Evolutionary conservation across 2,888 invertebrate genomes (phyloP), one percentile per base, ranked within the genome.

Genomic region (Ctenicera cuprea): DNA sequence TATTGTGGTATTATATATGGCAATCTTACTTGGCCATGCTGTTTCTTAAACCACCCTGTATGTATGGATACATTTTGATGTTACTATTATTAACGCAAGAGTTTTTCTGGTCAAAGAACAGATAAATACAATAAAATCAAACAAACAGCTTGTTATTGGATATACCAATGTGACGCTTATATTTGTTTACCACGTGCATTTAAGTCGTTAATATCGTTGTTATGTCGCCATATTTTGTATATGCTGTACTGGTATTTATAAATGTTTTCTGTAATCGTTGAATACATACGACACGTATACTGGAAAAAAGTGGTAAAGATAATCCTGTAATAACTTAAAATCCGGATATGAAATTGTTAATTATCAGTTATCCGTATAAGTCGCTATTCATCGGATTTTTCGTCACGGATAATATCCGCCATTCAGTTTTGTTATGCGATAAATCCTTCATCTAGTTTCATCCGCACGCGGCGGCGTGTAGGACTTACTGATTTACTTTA

Each of bases 181-280:
- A 59, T 59, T 54, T 54, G 20, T 54, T 59, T 59, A 59, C 41
- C 59, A 59, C 59, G 59, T 59, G 59, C 22, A n/a, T 59, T 20
- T 37, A 20, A 57, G 37, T 38, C 37, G 57, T 20, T 18, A 41
- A 3, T 22, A 59, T 59, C 33, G 20, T 20, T 37, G 41, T 54
- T 54, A 33, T 54, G 54, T 54, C 54, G 54, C 14, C 54, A 50
- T 30, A 14, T 33, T 50, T 54, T 33, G 20, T 16, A 16, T 48
- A 18, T 11, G 2, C 43, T n/a, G n/a, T n/a, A n/a, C n/a, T 48
- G 11, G 48, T 18, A 48, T 48, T 48, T 18, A 16, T 16, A 48
- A 48, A 16, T 20, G 48, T 16, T 3, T 48, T 14, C 7, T 41
- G 1, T 14, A 14, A 41, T 41, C 14, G 4, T 7, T 3, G n/a